Percentiles rank a stretch among this genome's conserved stretches.
Conservation (phyloP, 2,888 invertebrate species). For the Ametastegia equiseti region DNA sequence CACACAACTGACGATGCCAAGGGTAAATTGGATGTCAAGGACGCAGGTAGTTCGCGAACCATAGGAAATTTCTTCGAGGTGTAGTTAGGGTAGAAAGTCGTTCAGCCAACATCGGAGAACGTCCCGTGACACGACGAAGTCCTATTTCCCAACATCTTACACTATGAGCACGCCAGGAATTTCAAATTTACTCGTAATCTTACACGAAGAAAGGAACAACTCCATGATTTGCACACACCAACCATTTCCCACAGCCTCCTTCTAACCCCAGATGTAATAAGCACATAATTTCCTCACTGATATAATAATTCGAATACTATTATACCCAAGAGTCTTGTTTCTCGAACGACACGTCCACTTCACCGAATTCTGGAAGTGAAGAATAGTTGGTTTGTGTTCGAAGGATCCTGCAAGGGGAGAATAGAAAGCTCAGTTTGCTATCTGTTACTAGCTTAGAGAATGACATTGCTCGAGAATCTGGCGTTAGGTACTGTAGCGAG, state of each 20-base stretch:
- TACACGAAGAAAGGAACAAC: neutral
- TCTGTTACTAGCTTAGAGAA: neutral
- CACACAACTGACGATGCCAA: neutral
- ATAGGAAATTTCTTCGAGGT: neutral
- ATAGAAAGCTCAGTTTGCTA: neutral
- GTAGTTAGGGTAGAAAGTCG: slow-evolving; percentile 19
- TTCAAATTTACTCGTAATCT: slow-evolving; percentile 36
- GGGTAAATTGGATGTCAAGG: slow-evolving; percentile 37
- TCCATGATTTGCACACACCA: neutral
- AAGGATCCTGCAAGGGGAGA: neutral
- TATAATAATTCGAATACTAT: no score
- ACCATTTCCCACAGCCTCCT: no score
- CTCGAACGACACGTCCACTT: neutral
- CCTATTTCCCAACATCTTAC: slow-evolving; percentile 18
- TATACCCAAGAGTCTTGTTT: neutral
- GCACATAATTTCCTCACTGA: no score
- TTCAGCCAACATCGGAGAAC: slow-evolving; percentile 16
- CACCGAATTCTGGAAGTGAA: neutral
- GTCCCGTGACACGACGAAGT: slow-evolving; percentile 12
- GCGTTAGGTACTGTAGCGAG: neutral
- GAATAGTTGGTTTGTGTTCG: no score
- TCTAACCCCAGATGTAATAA: neutral
- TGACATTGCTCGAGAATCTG: neutral
- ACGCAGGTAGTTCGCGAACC: slow-evolving; percentile 24
- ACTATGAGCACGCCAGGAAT: slow-evolving; percentile 8